Base-by-base conservation (phyloP, 2,888 invertebrate species). In the Agapostemon virescens region DNA sequence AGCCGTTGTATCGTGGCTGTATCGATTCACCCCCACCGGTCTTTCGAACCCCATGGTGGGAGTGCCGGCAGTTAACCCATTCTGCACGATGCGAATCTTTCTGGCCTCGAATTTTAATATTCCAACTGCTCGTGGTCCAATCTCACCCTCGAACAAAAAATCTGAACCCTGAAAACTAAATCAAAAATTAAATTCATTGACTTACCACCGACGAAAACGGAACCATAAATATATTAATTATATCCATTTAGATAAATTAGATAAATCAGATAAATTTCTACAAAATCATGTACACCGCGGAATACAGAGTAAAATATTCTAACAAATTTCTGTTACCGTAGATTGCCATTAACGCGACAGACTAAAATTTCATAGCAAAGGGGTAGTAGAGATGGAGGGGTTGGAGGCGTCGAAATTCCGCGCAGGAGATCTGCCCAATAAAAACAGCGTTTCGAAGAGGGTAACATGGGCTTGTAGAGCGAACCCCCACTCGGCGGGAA, bases 1-100 rank as follows among this genome's bases (percentile, higher is more conserved):
- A 88, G 86, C 88, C 86, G 90, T 88, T 92, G 92, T 92, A 92
- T 92, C 92, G 91, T 80, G 86, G 90, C 91, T 92, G 91, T 92
- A 92, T 92, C 92, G 92, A 92, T 92, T 92, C 90, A 89, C 75
- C 90, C 90, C 90, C 89, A 85, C 81, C 81, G 63, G 70, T 69
- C 63, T 33, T 82, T 77, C 77, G 74, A 81, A 73, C 68, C 69
- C 80, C 75, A 77, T 86, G 86, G 90, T 86, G 87, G 89, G 88
- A 79, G 72, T 66, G 42, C 69, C 80, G 76, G 69, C 73, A 74
- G 81, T 80, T 84, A 87, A 87, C 84, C 90, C 86, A 86, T 85
- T 84, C 72, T 86, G 79, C 89, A 88, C 89, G 87, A 88, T 86
- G 89, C 86, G 85, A 88, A 88, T 71, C 88, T 83, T 83, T 85